Evolutionary conservation across 2,797 vertebrate species (phyloP).

Genomic region (Etheostoma perlongum): DNA sequence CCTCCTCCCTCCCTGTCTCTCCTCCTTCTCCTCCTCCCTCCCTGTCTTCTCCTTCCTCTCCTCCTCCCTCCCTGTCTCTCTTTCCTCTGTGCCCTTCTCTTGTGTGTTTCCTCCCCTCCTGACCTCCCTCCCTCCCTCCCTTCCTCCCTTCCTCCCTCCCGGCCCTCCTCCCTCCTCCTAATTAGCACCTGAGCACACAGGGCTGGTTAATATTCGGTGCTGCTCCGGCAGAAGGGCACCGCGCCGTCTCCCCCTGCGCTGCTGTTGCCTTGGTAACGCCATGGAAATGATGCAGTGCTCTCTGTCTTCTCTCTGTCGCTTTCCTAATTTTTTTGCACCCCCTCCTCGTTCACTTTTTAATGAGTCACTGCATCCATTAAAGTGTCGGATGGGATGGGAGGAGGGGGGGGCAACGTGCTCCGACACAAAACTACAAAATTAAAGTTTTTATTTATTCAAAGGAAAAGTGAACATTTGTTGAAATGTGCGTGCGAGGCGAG

Average conservation of each 20-base stretch:
- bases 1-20: conserved; percentile 44
- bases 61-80: background rate
- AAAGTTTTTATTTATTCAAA: conserved; percentile 22
- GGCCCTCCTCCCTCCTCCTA: conserved; percentile 62
- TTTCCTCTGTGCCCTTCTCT: background rate
- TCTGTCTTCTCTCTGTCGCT: conserved; percentile 41
- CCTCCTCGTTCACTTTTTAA: conserved; percentile 80
- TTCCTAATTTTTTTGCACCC: conserved; percentile 82
- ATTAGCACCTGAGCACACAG: conserved; percentile 85
- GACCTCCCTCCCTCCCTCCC: conserved; percentile 27
- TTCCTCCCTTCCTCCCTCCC: conserved; percentile 8
- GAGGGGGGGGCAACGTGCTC: conserved; percentile 38
- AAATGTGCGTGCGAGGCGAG: conserved; percentile 28
- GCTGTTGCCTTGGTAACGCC: conserved; percentile 90
- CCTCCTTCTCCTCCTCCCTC: too few relatives aligned
- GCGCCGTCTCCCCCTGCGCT: conserved; percentile 76
- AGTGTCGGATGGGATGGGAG: conserved; percentile 53
- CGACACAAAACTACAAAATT: conserved; percentile 26
- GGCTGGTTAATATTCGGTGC: conserved; percentile 89
- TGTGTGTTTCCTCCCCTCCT: conserved; percentile 19
- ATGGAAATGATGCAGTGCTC: conserved; percentile 89
- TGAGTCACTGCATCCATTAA: conserved; percentile 81
- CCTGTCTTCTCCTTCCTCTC: too few relatives aligned
- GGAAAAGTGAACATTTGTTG: conserved; percentile 5
- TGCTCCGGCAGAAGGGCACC: conserved; percentile 77